Evolutionary conservation across 1,140 invertebrate species (phyloP), one percentile per base, ranked within the genome.

Genomic region (Drosophila equinoxialis): DNA sequence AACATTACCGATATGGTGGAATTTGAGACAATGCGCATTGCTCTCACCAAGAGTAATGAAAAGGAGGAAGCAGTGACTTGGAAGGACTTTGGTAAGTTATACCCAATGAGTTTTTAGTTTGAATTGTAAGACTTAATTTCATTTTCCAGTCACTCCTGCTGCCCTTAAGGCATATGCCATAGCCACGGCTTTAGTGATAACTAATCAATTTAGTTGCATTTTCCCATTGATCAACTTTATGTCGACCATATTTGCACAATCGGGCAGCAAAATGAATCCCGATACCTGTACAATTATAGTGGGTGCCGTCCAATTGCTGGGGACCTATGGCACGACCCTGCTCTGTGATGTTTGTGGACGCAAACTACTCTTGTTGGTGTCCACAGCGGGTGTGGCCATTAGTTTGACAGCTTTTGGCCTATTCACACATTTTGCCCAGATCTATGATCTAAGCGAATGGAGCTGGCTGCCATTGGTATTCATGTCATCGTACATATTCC

Each of bases 171-270:
- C 85, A 1, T 90, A 85, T 60, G 62, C 57, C 0, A 41, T 73
- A 0, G 79, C 89, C 0, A 3, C 64, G 1, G 81, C 85, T 4
- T 26, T 91, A 0, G 8, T 87, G 0, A 39, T 85, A 45, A 68
- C 73, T 14, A 77, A 81, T 58, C 79, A 81, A 30, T 85, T 89
- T 5, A 80, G 77, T 6, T 84, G 89, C 1, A 61, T 82, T 7
- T 84, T 81, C 42, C 55, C 84, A n/a, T 74, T 91, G 70, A 74
- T 86, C 35, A 91, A 74, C 39, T 91, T 91, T 57, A 83, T 90
- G 73, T 90, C 90, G 26, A 93, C 92, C 0, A 97, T 96, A 80
- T 97, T 96, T 79, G 72, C 90, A 1, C 92, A 93, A 1, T 94
- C 96, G 2, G 94, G 94, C 1, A 94, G 94, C 5, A 89, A 79